phyloP scores from a whole-genome alignment of 1,140 invertebrate species.

The Temnothorax longispinosus region DNA sequence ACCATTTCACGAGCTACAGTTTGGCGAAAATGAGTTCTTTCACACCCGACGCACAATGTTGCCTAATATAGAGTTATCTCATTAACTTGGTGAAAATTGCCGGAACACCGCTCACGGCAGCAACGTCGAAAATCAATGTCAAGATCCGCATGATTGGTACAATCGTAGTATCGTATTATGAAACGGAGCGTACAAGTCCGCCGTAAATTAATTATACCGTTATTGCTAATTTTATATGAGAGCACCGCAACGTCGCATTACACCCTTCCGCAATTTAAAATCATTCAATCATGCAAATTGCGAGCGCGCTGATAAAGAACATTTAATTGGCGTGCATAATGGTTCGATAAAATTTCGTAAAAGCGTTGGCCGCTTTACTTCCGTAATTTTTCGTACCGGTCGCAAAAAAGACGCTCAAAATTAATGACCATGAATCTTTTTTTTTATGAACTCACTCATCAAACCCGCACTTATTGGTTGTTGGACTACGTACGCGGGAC shows the following conservation, averaged over 20 bases:
- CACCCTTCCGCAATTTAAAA: conserved; percentile 49
- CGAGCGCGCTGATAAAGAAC: conserved; percentile 44
- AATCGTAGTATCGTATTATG: conserved; percentile 32
- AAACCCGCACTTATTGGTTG: not conserved
- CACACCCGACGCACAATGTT: not conserved
- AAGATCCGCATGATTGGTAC: not conserved
- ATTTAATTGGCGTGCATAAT: conserved; percentile 54
- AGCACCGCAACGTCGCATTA: conserved; percentile 4
- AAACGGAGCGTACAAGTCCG: conserved; percentile 39
- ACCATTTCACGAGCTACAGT: conserved; percentile 48
- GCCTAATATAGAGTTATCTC: conserved; percentile 48
- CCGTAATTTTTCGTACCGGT: conserved; percentile 15
- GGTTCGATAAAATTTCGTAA: conserved; percentile 41
- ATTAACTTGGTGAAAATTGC: conserved; percentile 52
- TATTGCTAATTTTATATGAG: conserved; percentile 52
- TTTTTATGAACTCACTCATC: conserved; percentile 13
- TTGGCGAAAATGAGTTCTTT: conserved; percentile 43
- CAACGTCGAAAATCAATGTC: conserved; percentile 30
- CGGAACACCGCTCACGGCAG: not conserved
- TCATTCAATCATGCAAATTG: conserved; percentile 62
- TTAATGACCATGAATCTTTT: conserved; percentile 31
- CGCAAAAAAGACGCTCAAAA: conserved; percentile 33
- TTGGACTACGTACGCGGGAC: not conserved
- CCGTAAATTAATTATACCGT: conserved; percentile 60
- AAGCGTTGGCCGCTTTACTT: conserved; percentile 3